A percentile compares a stretch with the other conserved stretches of the same genome.
Conservation (phyloP, 1,140 invertebrate genomes). For the Cydia pomonella region DNA sequence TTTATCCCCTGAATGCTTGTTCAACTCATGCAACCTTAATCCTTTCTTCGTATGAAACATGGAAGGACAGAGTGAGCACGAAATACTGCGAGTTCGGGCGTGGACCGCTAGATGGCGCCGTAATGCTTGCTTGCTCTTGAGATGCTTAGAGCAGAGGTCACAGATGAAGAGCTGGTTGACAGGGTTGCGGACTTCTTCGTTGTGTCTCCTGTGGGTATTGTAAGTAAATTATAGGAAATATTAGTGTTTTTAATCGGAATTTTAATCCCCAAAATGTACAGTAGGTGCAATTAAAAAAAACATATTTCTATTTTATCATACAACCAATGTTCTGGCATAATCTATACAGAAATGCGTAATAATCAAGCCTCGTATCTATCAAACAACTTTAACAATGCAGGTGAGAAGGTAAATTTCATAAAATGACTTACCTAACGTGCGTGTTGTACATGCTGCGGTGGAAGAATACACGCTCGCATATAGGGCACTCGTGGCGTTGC, state of each 20-base stretch:
- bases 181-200: slow-evolving; percentile 47
- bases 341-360: background rate
- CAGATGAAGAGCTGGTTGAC: slow-evolving; percentile 40
- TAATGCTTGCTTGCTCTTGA: slow-evolving; percentile 45
- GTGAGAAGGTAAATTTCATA: no score
- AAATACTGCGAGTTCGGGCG: slow-evolving; percentile 36
- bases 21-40: background rate
- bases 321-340: no score
- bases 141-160: slow-evolving; percentile 45
- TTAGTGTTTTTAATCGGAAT: no score
- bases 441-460: slow-evolving; percentile 51
- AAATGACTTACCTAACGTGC: slow-evolving; percentile 46
- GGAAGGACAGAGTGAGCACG: background rate
- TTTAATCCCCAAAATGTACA: background rate
- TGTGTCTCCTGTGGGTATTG: slow-evolving; percentile 46
- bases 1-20: background rate
- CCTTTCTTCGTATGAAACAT: background rate
- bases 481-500: slow-evolving; percentile 46
- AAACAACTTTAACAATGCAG: background rate
- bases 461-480: slow-evolving; percentile 52
- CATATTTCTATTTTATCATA: no score
- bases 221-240: no score
- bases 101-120: slow-evolving; percentile 43
- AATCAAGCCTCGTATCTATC: background rate
- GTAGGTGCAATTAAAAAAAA: no score